Base-by-base conservation (phyloP, 2,797 vertebrate species). In the Benthosema pterotum region DNA sequence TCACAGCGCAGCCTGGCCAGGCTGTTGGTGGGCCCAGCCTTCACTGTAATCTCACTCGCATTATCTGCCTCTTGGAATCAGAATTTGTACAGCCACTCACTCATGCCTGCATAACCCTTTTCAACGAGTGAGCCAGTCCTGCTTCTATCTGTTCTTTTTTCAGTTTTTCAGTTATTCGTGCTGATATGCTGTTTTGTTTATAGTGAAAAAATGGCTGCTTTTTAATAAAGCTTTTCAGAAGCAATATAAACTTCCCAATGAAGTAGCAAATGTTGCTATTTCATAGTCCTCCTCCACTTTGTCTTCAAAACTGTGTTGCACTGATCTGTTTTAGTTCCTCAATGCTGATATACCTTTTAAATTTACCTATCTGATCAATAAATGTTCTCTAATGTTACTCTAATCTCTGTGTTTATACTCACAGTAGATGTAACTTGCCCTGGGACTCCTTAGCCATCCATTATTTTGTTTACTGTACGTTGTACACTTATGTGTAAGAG, bases 61-160 rank as follows among this genome's bases (percentile, higher is more conserved):
- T 88, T 82, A 85, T 87, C 80, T 78, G 78, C 60, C 81, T 73
- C 63, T 72, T 45, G 51, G 71, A 75, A 69, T 83, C 79, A 78
- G 71, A 4, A 52, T 63, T 48, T 66, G 74, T 67, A 60, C 72
- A 59, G 60, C 64, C 59, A 66, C 56, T 75, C 56, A 15, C 71
- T 87, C 77, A 72, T 61, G 61, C 11, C 22, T 48, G 68, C 53
- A 50, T 55, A 16, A 14, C 57, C 45, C 9, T 78, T 74, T 72
- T 17, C 46, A 49, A 70, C 65, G 75, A 69, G 60, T 60, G 62
- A 54, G 63, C 66, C 55, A 5, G 51, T 11, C 22, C 51, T 46
- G n/a, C 60, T 69, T 70, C 71, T 62, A 46, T 52, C 51, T 52
- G 51, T 18, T 8, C 12, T 18, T 13, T 11, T 42, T 55, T 53